Conservation (phyloP, 2,888 invertebrate species). For the Pyrrhosoma nymphula region DNA sequence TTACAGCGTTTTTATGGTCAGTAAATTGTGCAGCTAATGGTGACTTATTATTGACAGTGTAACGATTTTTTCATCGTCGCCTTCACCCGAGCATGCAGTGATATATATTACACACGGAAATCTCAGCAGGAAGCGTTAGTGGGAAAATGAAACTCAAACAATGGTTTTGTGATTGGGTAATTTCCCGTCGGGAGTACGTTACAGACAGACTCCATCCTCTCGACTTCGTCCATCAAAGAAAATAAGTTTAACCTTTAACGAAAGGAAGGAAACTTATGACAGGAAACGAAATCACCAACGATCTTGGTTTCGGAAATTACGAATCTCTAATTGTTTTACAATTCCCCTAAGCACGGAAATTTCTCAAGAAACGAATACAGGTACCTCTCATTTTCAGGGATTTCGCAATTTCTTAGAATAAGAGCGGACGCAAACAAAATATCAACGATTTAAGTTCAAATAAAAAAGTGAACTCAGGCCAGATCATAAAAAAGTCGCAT, state of each 20-base stretch:
- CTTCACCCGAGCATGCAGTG: not conserved
- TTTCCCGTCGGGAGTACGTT: not conserved
- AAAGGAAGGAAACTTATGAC: not conserved
- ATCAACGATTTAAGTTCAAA: not conserved
- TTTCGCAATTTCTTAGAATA: not conserved
- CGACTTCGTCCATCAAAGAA: not conserved
- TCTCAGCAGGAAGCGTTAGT: not conserved
- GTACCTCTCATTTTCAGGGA: not conserved
- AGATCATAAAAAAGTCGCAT: not conserved
- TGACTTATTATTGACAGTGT: not conserved
- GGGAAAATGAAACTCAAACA: not conserved
- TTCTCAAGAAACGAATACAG: not conserved
- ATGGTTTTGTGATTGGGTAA: not conserved
- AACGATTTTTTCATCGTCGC: not conserved
- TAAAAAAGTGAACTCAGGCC: not conserved
- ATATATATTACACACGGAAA: not conserved
- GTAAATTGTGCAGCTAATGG: not conserved
- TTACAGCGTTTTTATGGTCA: not conserved
- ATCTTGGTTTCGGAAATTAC: not conserved
- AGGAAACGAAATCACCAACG: not conserved
- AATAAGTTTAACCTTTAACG: not conserved
- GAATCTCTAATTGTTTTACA: not conserved
- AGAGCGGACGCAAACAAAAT: not conserved
- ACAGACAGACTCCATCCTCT: not conserved
- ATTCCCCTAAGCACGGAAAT: not conserved